Percentiles rank a stretch among this genome's conserved stretches.
phyloP scores from a whole-genome alignment of 2,888 invertebrate species.

The Protophormia terraenovae region DNA sequence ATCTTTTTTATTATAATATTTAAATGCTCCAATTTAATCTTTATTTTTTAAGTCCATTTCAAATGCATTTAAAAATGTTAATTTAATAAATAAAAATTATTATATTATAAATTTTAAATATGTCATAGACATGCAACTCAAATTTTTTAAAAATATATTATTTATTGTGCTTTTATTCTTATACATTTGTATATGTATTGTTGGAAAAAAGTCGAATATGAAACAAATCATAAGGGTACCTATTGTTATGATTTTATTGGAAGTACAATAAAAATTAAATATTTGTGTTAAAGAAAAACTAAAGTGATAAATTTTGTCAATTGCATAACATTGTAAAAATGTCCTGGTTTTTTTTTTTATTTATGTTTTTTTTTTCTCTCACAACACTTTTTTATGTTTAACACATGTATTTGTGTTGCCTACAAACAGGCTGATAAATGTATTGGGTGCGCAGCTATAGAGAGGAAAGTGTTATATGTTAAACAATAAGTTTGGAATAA shows the following conservation, averaged over 20 bases:
- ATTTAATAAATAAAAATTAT: conserved; percentile 6
- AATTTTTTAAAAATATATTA: not conserved
- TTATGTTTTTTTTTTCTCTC: not conserved
- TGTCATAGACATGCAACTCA: conserved; percentile 20
- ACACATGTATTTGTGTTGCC: conserved; percentile 38
- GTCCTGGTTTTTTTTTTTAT: not conserved
- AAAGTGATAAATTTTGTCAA: conserved; percentile 52
- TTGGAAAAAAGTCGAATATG: not conserved
- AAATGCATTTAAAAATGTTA: not conserved
- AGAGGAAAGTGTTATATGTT: not conserved
- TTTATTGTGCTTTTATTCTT: not conserved
- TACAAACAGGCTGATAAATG: not conserved
- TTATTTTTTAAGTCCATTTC: too few relatives aligned
- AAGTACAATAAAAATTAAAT: conserved; percentile 23
- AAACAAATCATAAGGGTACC: conserved; percentile 25
- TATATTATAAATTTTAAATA: conserved; percentile 27
- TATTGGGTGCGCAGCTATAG: not conserved
- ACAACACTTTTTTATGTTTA: conserved; percentile 28
- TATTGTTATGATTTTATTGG: conserved; percentile 12
- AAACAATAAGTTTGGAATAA: not conserved
- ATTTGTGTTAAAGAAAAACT: conserved; percentile 3
- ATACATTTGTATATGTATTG: not conserved
- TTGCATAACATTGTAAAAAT: conserved; percentile 23
- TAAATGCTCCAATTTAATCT: too few relatives aligned
- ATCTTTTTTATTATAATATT: too few relatives aligned